These are phyloP conservation scores for Drosophila auraria DNA, from an alignment of 1,140 invertebrate genomes.

Conservation along the genomic window DNA sequence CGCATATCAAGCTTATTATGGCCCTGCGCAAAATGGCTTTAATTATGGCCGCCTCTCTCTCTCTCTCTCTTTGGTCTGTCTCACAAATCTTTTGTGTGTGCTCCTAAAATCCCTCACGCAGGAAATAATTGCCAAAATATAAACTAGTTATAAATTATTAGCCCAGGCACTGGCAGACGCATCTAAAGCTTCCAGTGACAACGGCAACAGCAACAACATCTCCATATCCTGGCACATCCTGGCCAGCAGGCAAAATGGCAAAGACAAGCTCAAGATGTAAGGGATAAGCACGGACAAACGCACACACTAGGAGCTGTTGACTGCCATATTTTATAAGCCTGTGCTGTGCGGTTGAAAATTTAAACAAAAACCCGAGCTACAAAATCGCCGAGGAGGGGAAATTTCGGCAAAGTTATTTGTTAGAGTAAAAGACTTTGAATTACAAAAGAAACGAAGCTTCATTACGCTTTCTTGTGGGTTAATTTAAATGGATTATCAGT, in stretches of 20 bases:
- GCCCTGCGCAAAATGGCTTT: constrained; percentile 64
- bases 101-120: constrained; percentile 17
- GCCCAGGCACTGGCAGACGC: constrained; percentile 57
- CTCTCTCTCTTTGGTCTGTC: neutral
- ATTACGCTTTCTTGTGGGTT: constrained; percentile 33
- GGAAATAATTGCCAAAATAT: constrained; percentile 82
- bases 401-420: constrained; percentile 40
- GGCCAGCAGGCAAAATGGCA: constrained; percentile 38
- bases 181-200: constrained; percentile 56
- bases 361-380: constrained; percentile 67
- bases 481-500: neutral
- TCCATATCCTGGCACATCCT: constrained; percentile 36
- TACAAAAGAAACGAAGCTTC: constrained; percentile 15
- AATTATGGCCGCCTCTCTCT: constrained; percentile 48
- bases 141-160: constrained; percentile 83
- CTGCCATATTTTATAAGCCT: constrained; percentile 75
- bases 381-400: constrained; percentile 43
- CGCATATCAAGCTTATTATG: constrained; percentile 69
- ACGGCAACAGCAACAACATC: constrained; percentile 34
- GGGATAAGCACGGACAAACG: constrained; percentile 57
- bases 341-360: constrained; percentile 69
- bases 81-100: constrained; percentile 1
- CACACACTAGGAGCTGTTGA: constrained; percentile 33
- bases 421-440: constrained; percentile 1
- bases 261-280: constrained; percentile 64